These are phyloP conservation scores for Tokudaia tokunoshimensis DNA, from an alignment of 2,797 vertebrate species.

Conservation along the genomic window DNA sequence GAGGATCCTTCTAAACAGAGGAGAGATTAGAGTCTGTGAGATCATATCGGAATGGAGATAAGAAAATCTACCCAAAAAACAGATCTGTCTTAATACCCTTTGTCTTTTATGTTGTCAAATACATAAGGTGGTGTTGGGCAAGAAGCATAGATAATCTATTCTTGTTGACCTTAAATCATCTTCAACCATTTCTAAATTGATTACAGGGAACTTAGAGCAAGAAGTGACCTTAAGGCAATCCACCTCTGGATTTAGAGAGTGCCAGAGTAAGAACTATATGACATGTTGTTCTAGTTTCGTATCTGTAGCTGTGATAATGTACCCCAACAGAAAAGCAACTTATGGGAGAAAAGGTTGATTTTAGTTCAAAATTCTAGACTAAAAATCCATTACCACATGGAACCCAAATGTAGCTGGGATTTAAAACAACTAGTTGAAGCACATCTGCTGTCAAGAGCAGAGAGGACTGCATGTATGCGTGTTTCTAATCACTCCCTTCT, in stretches of 20 bases:
- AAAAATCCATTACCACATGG: not conserved
- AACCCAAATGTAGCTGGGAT: not conserved
- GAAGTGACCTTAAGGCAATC: not conserved
- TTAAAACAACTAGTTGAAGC: not conserved
- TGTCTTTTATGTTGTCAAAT: slow-evolving; percentile 32
- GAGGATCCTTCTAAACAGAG: not conserved
- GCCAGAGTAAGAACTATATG: not conserved
- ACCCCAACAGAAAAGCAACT: not conserved
- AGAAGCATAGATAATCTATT: not conserved
- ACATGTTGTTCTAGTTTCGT: not conserved
- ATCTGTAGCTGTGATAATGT: not conserved
- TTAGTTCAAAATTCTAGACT: not conserved
- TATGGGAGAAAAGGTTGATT: not conserved
- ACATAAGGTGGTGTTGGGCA: not conserved
- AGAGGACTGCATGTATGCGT: too few species aligned
- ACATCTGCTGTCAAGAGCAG: not conserved
- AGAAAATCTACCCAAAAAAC: not conserved
- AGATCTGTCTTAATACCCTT: not conserved
- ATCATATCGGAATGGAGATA: not conserved
- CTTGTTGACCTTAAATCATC: not conserved
- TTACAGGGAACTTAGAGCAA: not conserved
- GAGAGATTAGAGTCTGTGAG: not conserved
- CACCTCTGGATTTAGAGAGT: not conserved
- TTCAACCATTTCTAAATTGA: not conserved
- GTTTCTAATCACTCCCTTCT: not conserved